These are phyloP conservation scores for Macroramphosus scolopax DNA, from an alignment of 2,797 vertebrate genomes.

Conservation along the genomic window DNA sequence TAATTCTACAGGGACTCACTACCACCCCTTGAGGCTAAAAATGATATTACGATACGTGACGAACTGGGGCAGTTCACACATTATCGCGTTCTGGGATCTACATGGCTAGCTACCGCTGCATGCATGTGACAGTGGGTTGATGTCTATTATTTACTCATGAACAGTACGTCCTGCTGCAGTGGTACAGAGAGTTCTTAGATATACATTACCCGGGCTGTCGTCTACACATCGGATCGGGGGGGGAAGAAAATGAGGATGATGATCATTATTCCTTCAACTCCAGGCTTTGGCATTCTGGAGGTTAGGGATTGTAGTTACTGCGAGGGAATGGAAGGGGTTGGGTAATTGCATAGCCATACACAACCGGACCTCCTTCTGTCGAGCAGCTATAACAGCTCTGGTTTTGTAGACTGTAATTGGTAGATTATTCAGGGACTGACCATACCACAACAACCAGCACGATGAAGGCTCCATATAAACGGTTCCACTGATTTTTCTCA, in stretches of 20 bases:
- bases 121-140: too few species aligned
- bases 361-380: conserved; percentile 39
- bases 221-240: too few species aligned
- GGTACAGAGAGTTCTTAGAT: too few species aligned
- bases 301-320: conserved; percentile 28
- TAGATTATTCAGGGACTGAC: conserved; percentile 50
- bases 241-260: conserved; percentile 24
- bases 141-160: too few species aligned
- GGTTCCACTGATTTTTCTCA: conserved; percentile 30
- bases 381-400: conserved; percentile 38
- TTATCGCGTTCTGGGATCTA: too few species aligned
- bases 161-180: too few species aligned
- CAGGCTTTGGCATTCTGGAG: conserved; percentile 24
- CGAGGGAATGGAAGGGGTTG: conserved; percentile 34
- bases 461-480: conserved; percentile 38
- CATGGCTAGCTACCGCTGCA: too few species aligned
- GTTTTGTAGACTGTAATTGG: conserved; percentile 50
- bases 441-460: conserved; percentile 38
- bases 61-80: too few species aligned
- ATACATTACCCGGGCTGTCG: too few species aligned
- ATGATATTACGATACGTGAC: too few species aligned
- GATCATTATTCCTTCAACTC: conserved; percentile 40
- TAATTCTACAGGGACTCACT: too few species aligned
- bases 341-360: conserved; percentile 46
- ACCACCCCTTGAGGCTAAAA: too few species aligned